Base-by-base conservation (phyloP, 1,140 invertebrate genomes). In the Drosophila grimshawi region DNA sequence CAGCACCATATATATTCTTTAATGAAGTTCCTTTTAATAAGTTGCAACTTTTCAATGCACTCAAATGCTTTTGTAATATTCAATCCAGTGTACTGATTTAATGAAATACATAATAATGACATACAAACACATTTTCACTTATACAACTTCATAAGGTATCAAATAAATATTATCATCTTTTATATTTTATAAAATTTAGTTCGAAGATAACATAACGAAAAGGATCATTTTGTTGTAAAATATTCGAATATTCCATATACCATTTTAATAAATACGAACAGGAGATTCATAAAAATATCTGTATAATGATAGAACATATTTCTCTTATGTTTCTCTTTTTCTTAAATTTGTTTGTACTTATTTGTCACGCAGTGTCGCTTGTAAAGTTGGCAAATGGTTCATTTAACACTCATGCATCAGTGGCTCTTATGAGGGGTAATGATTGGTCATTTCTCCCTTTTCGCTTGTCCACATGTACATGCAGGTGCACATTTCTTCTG, bases 31-130 rank as follows among this genome's bases (percentile, higher is more conserved):
- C 19, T 19, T 19, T 19, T 1, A 19, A 61, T 59, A 53, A 39
- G 33, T 27, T 43, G 46, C 33, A 11, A 48, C 49, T 73, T 74
- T 82, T 71, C 64, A 52, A 67, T 10, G 10, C 64, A 59, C 37
- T 77, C 51, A 76, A 72, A 32, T 55, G 60, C 55, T 51, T 45
- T 60, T 63, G 37, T 63, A 66, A 70, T 59, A 78, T 66, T 60
- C 75, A 19, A 19, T 19, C 19, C 19, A 19, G 19, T 19, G 19
- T 19, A 19, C 19, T 19, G 19, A 75, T 60, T 79, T 82, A 53
- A 86, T 72, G 65, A 65, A 65, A 79, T 86, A 71, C 78, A 81
- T 81, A 81, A 85, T 86, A 86, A 81, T 86, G 75, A 70, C 75
- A 81, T 75, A 74, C 76, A 65, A 53, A 66, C 39, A 59, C 48